phyloP scores from a whole-genome alignment of 2,113 vertebrate genomes.

The Spilogale gracilis region DNA sequence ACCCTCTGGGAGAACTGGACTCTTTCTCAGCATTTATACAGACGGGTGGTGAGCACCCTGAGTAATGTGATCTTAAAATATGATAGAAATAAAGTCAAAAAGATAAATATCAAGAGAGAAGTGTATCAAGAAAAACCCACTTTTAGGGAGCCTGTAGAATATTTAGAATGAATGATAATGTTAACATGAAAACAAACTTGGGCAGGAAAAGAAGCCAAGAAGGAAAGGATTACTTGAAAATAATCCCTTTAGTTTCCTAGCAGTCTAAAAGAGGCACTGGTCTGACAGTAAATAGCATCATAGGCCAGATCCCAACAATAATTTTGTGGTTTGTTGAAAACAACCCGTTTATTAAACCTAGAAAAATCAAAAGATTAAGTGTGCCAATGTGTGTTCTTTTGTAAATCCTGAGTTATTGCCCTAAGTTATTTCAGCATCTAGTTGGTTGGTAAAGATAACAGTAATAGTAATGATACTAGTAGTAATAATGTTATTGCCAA shows the following conservation, averaged over 20 bases:
- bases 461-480: background rate
- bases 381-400: background rate
- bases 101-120: constrained; percentile 24
- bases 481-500: background rate
- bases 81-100: background rate
- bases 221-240: constrained; percentile 27
- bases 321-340: constrained; percentile 5
- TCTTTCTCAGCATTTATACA: background rate
- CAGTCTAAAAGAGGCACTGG: background rate
- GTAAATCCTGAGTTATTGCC: background rate
- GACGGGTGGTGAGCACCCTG: background rate
- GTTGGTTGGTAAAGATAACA: background rate
- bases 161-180: constrained; percentile 32
- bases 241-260: constrained; percentile 23
- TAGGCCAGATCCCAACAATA: background rate
- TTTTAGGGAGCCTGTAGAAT: background rate
- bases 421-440: constrained; percentile 12
- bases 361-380: background rate
- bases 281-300: background rate
- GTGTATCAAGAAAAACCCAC: background rate
- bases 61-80: background rate
- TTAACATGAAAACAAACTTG: background rate
- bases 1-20: too few relatives aligned
- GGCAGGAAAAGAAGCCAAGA: background rate
- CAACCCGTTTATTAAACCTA: constrained; percentile 30